Evolutionary conservation across 30 jellyfish, hydroid and myxozoan species (phyloP).

Genomic region (Aurelia aurita complex sp. Pacific): DNA sequence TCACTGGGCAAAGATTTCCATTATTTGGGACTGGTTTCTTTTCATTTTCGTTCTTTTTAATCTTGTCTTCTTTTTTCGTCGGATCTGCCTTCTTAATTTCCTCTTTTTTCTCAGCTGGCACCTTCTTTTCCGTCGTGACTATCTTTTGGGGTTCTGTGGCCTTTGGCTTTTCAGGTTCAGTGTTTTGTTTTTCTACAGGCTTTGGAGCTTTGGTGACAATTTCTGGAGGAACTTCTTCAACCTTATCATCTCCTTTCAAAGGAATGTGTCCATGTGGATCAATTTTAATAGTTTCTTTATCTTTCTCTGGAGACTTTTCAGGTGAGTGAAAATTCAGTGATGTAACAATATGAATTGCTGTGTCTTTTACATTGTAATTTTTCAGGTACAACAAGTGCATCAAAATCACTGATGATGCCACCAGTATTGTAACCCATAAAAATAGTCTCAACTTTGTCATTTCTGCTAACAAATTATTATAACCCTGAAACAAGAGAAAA

Average conservation of each 20-base stretch:
- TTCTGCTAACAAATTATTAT: background rate
- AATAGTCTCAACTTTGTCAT: slow-evolving; percentile 32
- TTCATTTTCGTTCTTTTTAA: background rate
- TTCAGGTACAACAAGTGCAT: slow-evolving; percentile 39
- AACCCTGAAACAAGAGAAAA: background rate
- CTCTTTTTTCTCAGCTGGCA: background rate
- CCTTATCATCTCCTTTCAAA: background rate
- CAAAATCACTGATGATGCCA: slow-evolving; percentile 7
- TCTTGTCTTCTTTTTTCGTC: background rate
- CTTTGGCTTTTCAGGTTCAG: background rate
- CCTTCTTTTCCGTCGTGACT: background rate
- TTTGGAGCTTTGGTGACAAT: slow-evolving; percentile 19
- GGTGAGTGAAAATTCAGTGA: slow-evolving; percentile 22
- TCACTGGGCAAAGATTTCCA: background rate
- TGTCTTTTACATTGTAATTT: slow-evolving; percentile 38
- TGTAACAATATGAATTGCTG: slow-evolving; percentile 62
- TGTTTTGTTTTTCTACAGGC: background rate
- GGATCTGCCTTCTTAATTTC: slow-evolving; percentile 1
- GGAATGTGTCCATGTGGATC: slow-evolving; percentile 53
- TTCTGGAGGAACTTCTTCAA: slow-evolving; percentile 34
- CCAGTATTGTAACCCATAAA: slow-evolving; percentile 12
- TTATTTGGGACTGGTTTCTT: background rate
- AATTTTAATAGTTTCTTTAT: background rate
- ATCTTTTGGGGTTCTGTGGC: background rate
- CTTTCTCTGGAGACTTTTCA: background rate